Conservation (phyloP, 2,888 invertebrate species). For the Drosophila phalerata region DNA sequence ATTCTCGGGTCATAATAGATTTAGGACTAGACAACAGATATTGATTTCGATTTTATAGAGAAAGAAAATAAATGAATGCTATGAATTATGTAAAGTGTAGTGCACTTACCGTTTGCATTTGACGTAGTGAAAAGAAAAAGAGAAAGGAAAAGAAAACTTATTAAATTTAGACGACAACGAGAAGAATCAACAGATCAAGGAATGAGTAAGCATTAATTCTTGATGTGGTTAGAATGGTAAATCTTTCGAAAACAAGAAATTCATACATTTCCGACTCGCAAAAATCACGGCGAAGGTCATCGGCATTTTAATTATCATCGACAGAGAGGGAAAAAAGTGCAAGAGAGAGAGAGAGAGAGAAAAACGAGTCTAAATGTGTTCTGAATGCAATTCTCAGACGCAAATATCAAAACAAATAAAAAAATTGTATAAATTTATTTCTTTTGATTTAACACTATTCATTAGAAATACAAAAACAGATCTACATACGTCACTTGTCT, state of each 20-base stretch:
- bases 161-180: conserved; percentile 22
- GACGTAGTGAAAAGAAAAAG: conserved; percentile 8
- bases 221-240: not conserved
- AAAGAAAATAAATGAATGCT: not conserved
- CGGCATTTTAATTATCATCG: conserved; percentile 36
- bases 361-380: conserved; percentile 12
- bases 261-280: conserved; percentile 24
- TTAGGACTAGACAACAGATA: conserved; percentile 2
- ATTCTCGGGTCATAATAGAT: conserved; percentile 1
- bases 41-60: not conserved
- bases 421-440: conserved; percentile 3
- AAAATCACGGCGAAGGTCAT: conserved; percentile 43
- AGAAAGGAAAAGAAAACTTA: conserved; percentile 24
- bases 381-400: conserved; percentile 28
- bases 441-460: conserved; percentile 11
- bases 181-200: conserved; percentile 34
- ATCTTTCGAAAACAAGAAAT: conserved; percentile 21
- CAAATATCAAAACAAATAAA: conserved; percentile 46
- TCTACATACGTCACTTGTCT: conserved; percentile 18
- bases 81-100: no score
- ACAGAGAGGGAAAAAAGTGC: not conserved
- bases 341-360: not conserved
- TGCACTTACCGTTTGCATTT: not conserved
- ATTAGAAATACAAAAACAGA: conserved; percentile 20
- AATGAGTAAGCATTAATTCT: conserved; percentile 47